Conservation (phyloP, 2,888 invertebrate genomes). For the Eupeodes latifasciatus region DNA sequence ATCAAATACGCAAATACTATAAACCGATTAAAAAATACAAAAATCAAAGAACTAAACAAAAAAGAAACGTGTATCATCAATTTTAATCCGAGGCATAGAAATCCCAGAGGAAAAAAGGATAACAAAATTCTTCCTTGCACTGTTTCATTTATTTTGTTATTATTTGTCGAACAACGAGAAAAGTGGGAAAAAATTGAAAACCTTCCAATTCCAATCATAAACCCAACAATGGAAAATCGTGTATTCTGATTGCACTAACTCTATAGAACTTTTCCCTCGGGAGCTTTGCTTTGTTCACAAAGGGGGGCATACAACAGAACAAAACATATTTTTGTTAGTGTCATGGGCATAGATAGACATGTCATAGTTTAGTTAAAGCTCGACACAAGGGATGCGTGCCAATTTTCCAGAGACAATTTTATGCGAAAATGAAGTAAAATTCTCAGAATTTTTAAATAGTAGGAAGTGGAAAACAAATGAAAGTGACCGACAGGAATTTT, state of each 20-base stretch:
- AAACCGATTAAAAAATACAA: neutral
- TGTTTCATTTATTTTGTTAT: neutral
- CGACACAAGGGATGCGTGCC: neutral
- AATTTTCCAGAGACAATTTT: neutral
- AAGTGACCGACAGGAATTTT: too few relatives aligned
- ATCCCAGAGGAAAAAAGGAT: conserved; percentile 7
- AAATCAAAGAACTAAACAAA: neutral
- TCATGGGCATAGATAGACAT: neutral
- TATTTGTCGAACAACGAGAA: neutral
- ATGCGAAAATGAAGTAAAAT: too few relatives aligned
- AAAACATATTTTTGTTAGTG: neutral
- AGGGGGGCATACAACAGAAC: too few relatives aligned
- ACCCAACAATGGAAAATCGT: neutral
- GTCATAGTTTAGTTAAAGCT: neutral
- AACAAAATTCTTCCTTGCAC: neutral
- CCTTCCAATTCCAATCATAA: conserved; percentile 13
- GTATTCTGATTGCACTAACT: neutral
- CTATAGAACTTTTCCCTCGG: neutral
- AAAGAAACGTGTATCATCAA: neutral
- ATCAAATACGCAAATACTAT: neutral
- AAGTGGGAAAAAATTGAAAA: neutral
- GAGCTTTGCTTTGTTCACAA: too few relatives aligned
- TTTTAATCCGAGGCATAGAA: neutral
- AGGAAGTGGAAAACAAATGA: too few relatives aligned
- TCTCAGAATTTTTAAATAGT: too few relatives aligned